Percentiles rank a stretch among this genome's conserved stretches.
Evolutionary conservation across 2,888 invertebrate genomes (phyloP).

Genomic region (Scelioninae gen. 1): DNA sequence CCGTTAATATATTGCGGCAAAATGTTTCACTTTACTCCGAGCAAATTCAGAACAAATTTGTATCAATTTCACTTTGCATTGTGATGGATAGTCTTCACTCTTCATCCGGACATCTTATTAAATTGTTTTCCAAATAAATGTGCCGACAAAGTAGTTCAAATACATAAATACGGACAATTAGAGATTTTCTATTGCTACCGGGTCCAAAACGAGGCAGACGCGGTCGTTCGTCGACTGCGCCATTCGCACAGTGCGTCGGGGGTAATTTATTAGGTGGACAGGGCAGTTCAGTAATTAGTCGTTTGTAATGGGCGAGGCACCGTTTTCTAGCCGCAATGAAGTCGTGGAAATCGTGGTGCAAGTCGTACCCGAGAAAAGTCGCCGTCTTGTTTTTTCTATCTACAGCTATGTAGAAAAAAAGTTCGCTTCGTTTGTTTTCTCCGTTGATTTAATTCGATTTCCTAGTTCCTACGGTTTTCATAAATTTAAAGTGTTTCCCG

Average conservation of each 20-base stretch:
- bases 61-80: conserved; percentile 52
- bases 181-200: conserved; percentile 63
- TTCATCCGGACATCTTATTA: conserved; percentile 38
- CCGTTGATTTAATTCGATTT: conserved; percentile 30
- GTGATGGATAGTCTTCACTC: conserved; percentile 26
- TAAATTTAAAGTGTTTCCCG: conserved; percentile 16
- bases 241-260: conserved; percentile 69
- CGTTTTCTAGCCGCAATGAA: conserved; percentile 66
- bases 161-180: conserved; percentile 68
- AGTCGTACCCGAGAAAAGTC: conserved; percentile 49
- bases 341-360: conserved; percentile 69
- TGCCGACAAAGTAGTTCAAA: conserved; percentile 55
- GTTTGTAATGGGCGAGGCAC: conserved; percentile 73
- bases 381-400: conserved; percentile 33
- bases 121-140: conserved; percentile 53
- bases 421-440: conserved; percentile 34
- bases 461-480: conserved; percentile 42
- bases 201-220: conserved; percentile 56
- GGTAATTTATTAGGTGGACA: conserved; percentile 76
- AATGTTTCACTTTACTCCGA: conserved; percentile 3
- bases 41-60: conserved; percentile 48
- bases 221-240: conserved; percentile 48
- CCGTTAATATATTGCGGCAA: background rate
- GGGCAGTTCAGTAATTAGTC: conserved; percentile 78
- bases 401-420: conserved; percentile 17